Base-by-base conservation (phyloP, 2,888 invertebrate species). In the Deilephila elpenor region DNA sequence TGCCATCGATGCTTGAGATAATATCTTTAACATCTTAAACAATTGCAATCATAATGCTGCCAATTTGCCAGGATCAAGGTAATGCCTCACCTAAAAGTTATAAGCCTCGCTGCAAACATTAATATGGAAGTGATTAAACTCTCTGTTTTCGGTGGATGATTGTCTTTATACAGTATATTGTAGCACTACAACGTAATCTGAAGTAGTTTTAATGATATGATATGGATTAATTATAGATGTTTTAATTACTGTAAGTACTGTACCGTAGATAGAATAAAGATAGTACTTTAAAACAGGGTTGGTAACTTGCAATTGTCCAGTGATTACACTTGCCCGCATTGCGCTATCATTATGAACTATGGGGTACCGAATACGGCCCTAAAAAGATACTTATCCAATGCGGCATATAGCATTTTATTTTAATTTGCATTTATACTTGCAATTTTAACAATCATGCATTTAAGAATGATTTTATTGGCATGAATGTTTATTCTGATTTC, bases 71-170 rank as follows among this genome's bases (percentile, higher is more conserved):
- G 44, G n/a, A n/a, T 56, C 56, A 56, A 56, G 56, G 56, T 56
- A 56, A 56, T 3, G 56, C 6, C 56, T 56, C 56, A n/a, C 56
- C 56, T n/a, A n/a, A 56, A n/a, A 5, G n/a, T 6, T 56, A 3
- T 17, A 17, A 51, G 11, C 2, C 25, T 51, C 3, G n/a, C 17
- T 14, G 25, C 25, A 25, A 67, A 17, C 1, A 51, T 5, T 25
- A 67, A 20, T n/a, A 14, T 51, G 44, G 32, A 44, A 44, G 44
- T 44, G 44, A 67, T 44, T 25, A 3, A 44, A 44, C 17, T 34
- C 11, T 32, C 19, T 17, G 25, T 20, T 25, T 51, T 67, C 67
- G 25, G 44, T 67, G 67, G 67, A 67, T 67, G 67, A 67, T 67
- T 67, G 44, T 29, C 25, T 67, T 51, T 25, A 25, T 17, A 20